Percentiles rank a stretch among this genome's conserved stretches.
phyloP scores from a whole-genome alignment of 2,888 invertebrate species.

The Dione vanillae region DNA sequence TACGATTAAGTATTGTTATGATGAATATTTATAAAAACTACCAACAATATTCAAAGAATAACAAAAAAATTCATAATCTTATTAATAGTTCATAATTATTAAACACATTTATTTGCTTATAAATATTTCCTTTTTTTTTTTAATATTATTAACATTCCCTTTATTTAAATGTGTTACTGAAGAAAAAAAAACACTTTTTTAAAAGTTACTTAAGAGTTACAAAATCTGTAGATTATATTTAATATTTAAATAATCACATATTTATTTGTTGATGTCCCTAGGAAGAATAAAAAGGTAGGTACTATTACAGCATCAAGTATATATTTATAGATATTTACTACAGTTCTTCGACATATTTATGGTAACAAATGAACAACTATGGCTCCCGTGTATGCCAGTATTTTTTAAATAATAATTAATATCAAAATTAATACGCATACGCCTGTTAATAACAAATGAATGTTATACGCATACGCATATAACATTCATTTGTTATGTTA shows the following conservation, averaged over 20 bases:
- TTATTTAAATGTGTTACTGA: not conserved
- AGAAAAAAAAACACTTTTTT: not conserved
- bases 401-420: no score
- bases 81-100: no score
- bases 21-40: no score
- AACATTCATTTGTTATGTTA: no score
- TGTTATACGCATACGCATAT: no score
- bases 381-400: not conserved
- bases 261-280: slow-evolving; percentile 36
- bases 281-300: not conserved
- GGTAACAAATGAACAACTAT: not conserved
- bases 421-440: no score
- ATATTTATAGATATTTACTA: not conserved
- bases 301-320: not conserved
- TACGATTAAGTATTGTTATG: no score
- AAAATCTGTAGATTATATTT: no score
- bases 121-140: not conserved
- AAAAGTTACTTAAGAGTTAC: no score
- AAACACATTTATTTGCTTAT: no score
- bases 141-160: not conserved
- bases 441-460: no score
- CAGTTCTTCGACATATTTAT: not conserved
- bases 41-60: not conserved
- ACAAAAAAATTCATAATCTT: not conserved
- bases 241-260: slow-evolving; percentile 46